Evolutionary conservation across 2,888 invertebrate genomes (phyloP).

Genomic region (Catotricha subobsoleta): DNA sequence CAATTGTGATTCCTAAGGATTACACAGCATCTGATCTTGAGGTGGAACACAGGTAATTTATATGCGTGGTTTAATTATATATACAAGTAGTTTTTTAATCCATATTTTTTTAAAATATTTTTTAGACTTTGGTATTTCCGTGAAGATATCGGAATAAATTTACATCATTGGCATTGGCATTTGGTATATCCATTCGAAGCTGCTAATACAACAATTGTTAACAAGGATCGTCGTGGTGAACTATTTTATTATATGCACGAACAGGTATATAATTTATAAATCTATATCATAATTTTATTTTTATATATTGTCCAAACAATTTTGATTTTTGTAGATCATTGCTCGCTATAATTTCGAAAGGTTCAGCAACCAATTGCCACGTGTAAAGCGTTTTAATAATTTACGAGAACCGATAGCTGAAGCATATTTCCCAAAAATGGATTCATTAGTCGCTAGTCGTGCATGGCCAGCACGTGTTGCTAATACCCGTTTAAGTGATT

Average conservation of each 20-base stretch:
- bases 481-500: conserved; percentile 35
- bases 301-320: not conserved
- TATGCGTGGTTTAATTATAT: no score
- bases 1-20: conserved; percentile 40
- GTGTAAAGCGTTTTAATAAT: conserved; percentile 43
- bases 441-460: conserved; percentile 55
- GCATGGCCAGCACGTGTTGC: conserved; percentile 55
- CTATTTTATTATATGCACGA: conserved; percentile 64
- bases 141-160: conserved; percentile 34
- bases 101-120: not conserved
- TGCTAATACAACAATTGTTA: conserved; percentile 36
- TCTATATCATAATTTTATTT: not conserved
- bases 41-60: conserved; percentile 55
- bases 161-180: conserved; percentile 40
- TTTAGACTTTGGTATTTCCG: conserved; percentile 56
- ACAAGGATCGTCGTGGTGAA: conserved; percentile 58
- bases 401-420: conserved; percentile 51
- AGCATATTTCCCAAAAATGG: conserved; percentile 71
- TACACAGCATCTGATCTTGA: conserved; percentile 59
- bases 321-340: conserved; percentile 15
- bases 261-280: conserved; percentile 35
- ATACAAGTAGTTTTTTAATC: not conserved
- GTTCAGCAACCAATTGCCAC: conserved; percentile 47
- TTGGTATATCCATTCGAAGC: conserved; percentile 58
- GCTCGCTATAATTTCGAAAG: conserved; percentile 59